phyloP scores from a whole-genome alignment of 2,888 invertebrate genomes.

The Eupithecia abbreviata region DNA sequence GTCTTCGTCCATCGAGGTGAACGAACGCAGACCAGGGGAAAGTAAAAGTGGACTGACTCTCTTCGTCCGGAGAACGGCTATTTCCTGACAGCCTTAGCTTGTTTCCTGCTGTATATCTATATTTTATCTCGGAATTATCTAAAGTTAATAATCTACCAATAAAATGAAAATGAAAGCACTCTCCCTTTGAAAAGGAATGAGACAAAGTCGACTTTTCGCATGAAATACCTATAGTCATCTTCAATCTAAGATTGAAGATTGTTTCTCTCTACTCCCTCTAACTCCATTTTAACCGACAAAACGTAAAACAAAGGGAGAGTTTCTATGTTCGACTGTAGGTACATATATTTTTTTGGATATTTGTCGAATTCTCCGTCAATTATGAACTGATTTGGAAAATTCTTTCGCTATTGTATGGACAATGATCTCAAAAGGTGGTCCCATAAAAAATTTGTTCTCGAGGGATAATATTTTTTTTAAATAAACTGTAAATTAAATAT shows the following conservation, averaged over 20 bases:
- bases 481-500: no score
- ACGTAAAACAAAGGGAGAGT: no score
- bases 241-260: no score
- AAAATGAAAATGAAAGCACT: slow-evolving; percentile 6
- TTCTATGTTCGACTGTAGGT: no score
- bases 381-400: no score
- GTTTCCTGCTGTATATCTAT: slow-evolving; percentile 33
- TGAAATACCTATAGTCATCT: neutral
- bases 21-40: slow-evolving; percentile 68
- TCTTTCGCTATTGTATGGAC: no score
- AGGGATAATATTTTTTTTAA: no score
- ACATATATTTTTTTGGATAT: no score
- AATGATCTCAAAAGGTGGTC: no score
- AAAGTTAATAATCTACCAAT: neutral
- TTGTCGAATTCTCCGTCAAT: no score
- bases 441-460: no score
- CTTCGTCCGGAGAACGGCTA: slow-evolving; percentile 59
- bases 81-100: slow-evolving; percentile 58
- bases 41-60: slow-evolving; percentile 73
- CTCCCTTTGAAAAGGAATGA: neutral
- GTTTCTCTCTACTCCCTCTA: neutral
- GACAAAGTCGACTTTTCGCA: neutral
- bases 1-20: slow-evolving; percentile 67
- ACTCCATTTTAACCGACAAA: neutral
- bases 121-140: neutral